These are phyloP conservation scores for Oopsacas minuta DNA, from an alignment of 37 sponge, comb jelly and placozoan genomes.

Conservation along the genomic window DNA sequence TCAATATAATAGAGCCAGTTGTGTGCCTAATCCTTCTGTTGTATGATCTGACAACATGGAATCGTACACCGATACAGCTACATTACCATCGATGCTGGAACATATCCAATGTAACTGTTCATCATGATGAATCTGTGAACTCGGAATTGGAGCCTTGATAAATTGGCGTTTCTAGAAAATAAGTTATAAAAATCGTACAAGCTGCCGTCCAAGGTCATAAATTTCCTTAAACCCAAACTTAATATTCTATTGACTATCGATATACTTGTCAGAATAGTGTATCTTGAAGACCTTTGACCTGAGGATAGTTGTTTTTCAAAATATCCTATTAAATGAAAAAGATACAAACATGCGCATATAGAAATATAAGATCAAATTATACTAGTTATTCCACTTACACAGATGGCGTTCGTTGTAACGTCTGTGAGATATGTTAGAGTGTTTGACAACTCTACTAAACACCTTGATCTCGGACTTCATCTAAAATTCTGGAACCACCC, in stretches of 20 bases:
- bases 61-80: background rate
- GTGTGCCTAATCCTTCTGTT: background rate
- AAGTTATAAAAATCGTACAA: background rate
- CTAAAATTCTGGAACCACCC: background rate
- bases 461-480: background rate
- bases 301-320: background rate
- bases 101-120: background rate
- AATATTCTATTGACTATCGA: background rate
- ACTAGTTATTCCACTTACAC: background rate
- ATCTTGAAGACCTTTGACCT: background rate
- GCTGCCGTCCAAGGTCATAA: no score
- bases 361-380: background rate
- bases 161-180: background rate
- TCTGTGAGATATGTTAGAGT: background rate
- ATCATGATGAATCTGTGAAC: background rate
- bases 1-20: background rate
- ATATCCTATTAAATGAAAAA: background rate
- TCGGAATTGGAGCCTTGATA: background rate
- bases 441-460: background rate
- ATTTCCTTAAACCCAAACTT: no score
- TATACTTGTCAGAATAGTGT: no score
- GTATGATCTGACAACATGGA: background rate
- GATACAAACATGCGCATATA: background rate
- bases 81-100: background rate
- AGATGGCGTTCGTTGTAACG: background rate